Conservation (phyloP, 2,888 invertebrate species). For the Cybosia mesomella region DNA sequence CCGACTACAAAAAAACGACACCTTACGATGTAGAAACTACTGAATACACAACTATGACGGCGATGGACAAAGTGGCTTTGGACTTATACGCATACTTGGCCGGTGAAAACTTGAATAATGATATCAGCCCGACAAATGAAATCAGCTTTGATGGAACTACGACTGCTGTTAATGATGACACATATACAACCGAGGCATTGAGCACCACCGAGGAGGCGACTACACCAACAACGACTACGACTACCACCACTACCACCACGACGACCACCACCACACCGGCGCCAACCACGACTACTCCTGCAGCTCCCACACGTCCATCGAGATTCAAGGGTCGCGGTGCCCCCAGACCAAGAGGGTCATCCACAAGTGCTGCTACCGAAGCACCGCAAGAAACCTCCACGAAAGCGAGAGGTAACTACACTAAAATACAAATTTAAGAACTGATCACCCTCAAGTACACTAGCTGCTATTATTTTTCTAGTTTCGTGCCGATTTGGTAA, state of each 20-base stretch:
- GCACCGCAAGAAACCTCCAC: constrained; percentile 79
- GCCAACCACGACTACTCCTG: constrained; percentile 80
- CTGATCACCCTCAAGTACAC: constrained; percentile 8
- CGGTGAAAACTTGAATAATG: constrained; percentile 88
- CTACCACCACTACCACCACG: constrained; percentile 87
- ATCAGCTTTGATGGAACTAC: constrained; percentile 74
- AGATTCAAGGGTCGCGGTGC: constrained; percentile 78
- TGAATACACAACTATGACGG: constrained; percentile 89
- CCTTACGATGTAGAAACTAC: constrained; percentile 82
- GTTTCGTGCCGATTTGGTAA: constrained; percentile 14
- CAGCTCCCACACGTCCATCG: constrained; percentile 77
- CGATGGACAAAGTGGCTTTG: constrained; percentile 93
- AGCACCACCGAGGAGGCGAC: constrained; percentile 82
- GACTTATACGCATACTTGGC: constrained; percentile 94
- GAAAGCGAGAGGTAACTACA: constrained; percentile 80
- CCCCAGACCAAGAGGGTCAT: constrained; percentile 79
- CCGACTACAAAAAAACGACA: constrained; percentile 77
- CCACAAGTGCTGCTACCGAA: constrained; percentile 77
- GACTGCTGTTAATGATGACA: constrained; percentile 68
- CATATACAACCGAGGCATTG: constrained; percentile 79
- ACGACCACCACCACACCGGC: constrained; percentile 82
- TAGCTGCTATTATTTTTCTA: constrained; percentile 16
- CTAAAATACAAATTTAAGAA: constrained; percentile 18
- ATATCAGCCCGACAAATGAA: constrained; percentile 76
- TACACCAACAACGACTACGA: constrained; percentile 86